phyloP scores from a whole-genome alignment of 2,113 vertebrate species.

The Lanius ludovicianus region DNA sequence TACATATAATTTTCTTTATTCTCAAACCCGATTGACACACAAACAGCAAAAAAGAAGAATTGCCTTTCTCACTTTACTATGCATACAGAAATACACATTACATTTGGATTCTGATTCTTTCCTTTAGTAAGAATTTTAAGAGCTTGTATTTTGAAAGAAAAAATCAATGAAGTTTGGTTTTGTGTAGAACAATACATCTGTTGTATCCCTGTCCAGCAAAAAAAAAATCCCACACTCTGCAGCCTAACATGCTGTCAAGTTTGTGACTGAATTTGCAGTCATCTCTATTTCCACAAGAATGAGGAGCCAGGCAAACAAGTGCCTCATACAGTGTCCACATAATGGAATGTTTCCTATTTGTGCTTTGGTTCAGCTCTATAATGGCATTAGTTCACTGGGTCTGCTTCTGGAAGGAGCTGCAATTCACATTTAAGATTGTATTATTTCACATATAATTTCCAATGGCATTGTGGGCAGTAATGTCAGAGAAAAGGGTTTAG shows the following conservation, averaged over 20 bases:
- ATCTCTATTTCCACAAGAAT: background rate
- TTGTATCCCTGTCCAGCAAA: background rate
- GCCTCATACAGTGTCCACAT: fast-evolving
- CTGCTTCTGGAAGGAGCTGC: background rate
- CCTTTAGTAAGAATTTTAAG: background rate
- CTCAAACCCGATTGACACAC: background rate
- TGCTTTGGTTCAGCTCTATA: background rate
- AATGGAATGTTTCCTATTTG: background rate
- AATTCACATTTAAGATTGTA: background rate
- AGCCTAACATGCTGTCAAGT: background rate
- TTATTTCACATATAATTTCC: background rate
- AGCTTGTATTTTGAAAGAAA: background rate
- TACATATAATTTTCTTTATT: background rate
- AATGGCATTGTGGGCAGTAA: background rate
- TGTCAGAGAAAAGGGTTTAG: background rate
- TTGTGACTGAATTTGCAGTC: background rate
- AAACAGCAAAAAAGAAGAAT: background rate
- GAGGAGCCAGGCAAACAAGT: background rate
- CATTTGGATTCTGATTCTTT: background rate
- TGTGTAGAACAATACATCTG: background rate
- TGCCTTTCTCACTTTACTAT: background rate
- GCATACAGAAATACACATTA: background rate
- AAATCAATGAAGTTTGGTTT: background rate
- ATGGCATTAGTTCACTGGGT: background rate
- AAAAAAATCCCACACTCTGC: background rate